Conservation (phyloP, 2,113 vertebrate genomes). For the Toxostoma redivivum region DNA sequence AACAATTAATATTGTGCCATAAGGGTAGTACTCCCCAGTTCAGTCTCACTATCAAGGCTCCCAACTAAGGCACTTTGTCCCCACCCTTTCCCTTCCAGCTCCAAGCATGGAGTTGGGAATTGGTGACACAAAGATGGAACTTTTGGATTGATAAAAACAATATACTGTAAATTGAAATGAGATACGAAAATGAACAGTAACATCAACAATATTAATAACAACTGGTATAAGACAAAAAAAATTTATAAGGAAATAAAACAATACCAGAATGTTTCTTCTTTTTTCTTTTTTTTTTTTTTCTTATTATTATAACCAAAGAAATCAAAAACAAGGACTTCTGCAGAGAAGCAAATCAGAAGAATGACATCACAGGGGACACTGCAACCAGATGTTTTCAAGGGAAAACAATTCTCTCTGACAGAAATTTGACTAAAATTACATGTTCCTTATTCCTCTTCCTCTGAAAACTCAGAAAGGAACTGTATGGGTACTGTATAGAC, state of each 20-base stretch:
- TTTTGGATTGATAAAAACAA: background rate
- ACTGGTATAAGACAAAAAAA: background rate
- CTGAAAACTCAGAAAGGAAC: background rate
- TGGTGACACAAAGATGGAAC: background rate
- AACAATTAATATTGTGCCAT: background rate
- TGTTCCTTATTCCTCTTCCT: background rate
- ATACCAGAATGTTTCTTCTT: rapidly evolving
- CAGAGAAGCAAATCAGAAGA: background rate
- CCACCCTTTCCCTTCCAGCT: background rate
- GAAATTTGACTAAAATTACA: background rate
- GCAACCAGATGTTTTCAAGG: background rate
- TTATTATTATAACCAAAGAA: background rate
- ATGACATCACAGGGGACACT: background rate
- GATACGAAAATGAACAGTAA: background rate
- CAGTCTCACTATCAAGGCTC: background rate
- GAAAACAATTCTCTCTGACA: background rate
- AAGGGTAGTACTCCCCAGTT: background rate
- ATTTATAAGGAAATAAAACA: background rate
- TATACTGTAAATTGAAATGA: background rate
- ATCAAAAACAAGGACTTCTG: background rate
- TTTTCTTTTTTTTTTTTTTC: rapidly evolving
- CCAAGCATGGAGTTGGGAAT: background rate
- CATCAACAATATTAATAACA: background rate
- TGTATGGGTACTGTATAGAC: background rate
- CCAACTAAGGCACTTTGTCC: rapidly evolving